Evolutionary conservation across 37 sponge, comb jelly and placozoan species (phyloP).

Genomic region (Spongia lamella): DNA sequence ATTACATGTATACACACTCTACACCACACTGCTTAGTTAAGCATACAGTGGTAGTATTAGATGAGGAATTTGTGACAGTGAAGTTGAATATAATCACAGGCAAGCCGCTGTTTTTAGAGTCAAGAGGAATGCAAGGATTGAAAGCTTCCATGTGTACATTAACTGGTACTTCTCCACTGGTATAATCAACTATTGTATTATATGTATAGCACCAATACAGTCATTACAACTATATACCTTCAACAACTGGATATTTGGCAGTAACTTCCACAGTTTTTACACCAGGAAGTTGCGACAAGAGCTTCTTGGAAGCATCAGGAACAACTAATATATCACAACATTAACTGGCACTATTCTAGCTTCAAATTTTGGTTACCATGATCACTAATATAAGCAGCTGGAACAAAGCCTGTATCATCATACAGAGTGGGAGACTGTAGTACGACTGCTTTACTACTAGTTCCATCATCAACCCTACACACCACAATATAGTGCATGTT

Average conservation of each 20-base stretch:
- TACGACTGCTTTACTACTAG: not conserved
- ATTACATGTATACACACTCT: not conserved
- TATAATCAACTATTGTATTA: conserved; percentile 16
- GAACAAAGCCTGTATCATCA: conserved; percentile 18
- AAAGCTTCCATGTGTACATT: conserved; percentile 25
- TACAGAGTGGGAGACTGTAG: conserved; percentile 6
- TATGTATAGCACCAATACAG: not conserved
- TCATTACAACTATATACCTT: not conserved
- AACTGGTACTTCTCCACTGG: conserved; percentile 12
- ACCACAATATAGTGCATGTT: not conserved
- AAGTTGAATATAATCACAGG: conserved; percentile 22
- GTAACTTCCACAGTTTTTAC: conserved; percentile 14
- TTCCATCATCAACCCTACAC: conserved; percentile 14
- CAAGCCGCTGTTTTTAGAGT: conserved; percentile 11
- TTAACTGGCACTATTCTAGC: too few relatives aligned
- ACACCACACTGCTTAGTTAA: not conserved
- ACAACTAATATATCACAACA: conserved; percentile 4
- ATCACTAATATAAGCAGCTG: conserved; percentile 8
- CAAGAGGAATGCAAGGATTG: conserved; percentile 27
- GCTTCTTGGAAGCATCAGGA: conserved; percentile 20
- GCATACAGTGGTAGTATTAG: not conserved
- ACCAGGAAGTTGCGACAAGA: conserved; percentile 17
- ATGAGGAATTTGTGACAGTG: conserved; percentile 9
- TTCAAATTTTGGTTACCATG: conserved; percentile 1
- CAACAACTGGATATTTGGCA: conserved; percentile 31